Conservation (phyloP, 2,888 invertebrate genomes). For the Quadroppia sp. region DNA sequence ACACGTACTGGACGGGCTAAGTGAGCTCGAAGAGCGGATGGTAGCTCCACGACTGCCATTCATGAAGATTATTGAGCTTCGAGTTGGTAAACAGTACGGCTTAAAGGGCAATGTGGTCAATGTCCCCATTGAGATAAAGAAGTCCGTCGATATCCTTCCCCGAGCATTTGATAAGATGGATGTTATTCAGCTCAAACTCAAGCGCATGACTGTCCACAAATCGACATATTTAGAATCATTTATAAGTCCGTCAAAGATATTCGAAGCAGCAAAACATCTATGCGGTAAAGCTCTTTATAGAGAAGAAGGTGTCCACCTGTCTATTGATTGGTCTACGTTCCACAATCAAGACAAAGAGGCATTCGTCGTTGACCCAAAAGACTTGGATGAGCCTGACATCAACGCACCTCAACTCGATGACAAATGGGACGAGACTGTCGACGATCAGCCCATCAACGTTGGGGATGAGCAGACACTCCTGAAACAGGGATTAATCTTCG, state of each 20-base stretch:
- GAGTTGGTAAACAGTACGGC: background rate
- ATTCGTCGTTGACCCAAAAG: background rate
- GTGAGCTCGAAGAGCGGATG: background rate
- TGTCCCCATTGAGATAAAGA: conserved; percentile 47
- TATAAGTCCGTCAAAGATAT: background rate
- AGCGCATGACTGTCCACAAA: background rate
- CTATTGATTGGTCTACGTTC: background rate
- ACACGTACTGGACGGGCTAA: background rate
- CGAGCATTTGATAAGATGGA: background rate
- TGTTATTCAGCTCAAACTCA: background rate
- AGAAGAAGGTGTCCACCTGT: background rate
- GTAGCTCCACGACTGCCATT: background rate
- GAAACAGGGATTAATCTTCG: conserved; percentile 43
- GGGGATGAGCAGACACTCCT: conserved; percentile 30
- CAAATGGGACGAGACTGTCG: conserved; percentile 50
- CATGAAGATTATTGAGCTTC: background rate
- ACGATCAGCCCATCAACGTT: conserved; percentile 40
- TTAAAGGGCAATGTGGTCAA: conserved; percentile 49
- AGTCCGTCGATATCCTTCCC: background rate
- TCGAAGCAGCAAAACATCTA: background rate
- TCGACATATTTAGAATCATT: no score
- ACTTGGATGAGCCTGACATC: conserved; percentile 47
- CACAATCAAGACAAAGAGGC: background rate
- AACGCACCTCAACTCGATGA: conserved; percentile 39
- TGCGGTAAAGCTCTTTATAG: background rate